Evolutionary conservation across 2,888 invertebrate genomes (phyloP).

Genomic region (Crocallis elinguaria): DNA sequence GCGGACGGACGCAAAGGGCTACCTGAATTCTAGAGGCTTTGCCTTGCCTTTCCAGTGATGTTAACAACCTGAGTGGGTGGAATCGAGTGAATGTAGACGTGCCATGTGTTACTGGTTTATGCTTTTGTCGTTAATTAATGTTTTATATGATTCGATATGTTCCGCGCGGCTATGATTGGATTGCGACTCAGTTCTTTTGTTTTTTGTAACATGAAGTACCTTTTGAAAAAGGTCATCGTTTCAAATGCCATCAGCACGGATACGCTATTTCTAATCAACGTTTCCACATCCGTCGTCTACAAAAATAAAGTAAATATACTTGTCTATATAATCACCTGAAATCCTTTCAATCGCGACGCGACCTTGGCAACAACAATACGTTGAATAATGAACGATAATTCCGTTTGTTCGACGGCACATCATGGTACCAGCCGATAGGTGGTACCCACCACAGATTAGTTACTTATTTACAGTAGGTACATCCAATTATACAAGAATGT

Average conservation of each 20-base stretch:
- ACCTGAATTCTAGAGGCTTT: constrained; percentile 31
- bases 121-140: not conserved
- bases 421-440: constrained; percentile 32
- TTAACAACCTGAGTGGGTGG: constrained; percentile 28
- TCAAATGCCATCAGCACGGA: not conserved
- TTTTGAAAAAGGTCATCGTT: not conserved
- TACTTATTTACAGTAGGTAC: constrained; percentile 14
- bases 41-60: constrained; percentile 18
- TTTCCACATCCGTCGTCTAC: not conserved
- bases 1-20: constrained; percentile 36
- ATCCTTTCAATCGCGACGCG: constrained; percentile 9
- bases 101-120: not conserved
- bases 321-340: constrained; percentile 1
- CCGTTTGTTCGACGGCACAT: not conserved
- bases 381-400: constrained; percentile 26
- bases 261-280: not conserved
- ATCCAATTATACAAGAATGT: constrained; percentile 44
- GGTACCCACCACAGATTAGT: constrained; percentile 17
- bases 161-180: no score
- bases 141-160: no score
- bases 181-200: no score
- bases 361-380: constrained; percentile 33
- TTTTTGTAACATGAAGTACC: no score
- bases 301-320: not conserved
- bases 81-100: constrained; percentile 7